phyloP scores from a whole-genome alignment of 2,113 vertebrate species.

The Donacobius atricapilla region DNA sequence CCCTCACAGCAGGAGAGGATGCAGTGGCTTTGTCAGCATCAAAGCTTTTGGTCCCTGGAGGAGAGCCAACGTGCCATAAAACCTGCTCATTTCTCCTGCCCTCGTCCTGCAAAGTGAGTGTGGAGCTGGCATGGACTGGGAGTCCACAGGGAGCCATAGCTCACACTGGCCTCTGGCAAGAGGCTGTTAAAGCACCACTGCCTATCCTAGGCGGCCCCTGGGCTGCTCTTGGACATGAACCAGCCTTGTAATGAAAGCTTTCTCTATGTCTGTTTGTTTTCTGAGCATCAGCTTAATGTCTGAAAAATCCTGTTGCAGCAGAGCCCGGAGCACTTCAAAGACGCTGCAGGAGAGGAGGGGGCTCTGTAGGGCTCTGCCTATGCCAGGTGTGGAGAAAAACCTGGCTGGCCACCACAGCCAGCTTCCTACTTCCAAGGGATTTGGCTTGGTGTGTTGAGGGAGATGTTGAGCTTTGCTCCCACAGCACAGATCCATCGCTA shows the following conservation, averaged over 20 bases:
- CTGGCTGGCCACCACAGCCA: rapidly evolving
- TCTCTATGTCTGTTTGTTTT: not conserved
- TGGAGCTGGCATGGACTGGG: not conserved
- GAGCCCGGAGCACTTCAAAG: not conserved
- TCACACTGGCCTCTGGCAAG: not conserved
- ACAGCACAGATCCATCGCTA: rapidly evolving
- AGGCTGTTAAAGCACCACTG: not conserved
- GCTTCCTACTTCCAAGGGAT: not conserved
- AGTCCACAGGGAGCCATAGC: not conserved
- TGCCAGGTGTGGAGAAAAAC: not conserved
- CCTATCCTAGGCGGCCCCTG: not conserved
- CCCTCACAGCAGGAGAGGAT: not conserved
- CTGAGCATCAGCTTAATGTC: not conserved
- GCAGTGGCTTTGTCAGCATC: not conserved
- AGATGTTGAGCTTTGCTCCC: not conserved
- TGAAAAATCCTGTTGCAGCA: not conserved
- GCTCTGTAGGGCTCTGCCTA: not conserved
- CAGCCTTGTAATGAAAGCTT: conserved; percentile 7
- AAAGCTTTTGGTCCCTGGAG: not conserved
- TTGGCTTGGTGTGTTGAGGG: not conserved
- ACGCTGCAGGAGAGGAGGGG: not conserved
- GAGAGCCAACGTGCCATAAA: not conserved
- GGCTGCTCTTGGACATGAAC: not conserved
- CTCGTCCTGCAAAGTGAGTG: not conserved
- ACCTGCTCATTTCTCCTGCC: not conserved